phyloP scores from a whole-genome alignment of 64 coral and sea anemone species.

The Porites australiensis region DNA sequence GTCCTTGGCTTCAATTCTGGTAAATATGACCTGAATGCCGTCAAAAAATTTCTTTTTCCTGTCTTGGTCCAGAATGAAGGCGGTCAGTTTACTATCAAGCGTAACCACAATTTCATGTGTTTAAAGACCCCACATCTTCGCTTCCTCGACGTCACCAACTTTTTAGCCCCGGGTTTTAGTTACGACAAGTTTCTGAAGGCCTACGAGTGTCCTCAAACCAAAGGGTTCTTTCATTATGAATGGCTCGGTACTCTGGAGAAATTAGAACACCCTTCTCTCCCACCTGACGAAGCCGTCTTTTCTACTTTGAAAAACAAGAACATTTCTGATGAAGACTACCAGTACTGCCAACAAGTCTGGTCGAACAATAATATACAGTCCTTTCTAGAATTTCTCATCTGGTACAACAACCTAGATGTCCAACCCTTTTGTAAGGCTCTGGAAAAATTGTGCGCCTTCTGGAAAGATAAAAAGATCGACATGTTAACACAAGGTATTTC shows the following conservation, averaged over 20 bases:
- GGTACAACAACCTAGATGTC: too few relatives aligned
- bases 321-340: too few relatives aligned
- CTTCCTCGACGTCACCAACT: constrained; percentile 31
- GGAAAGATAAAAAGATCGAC: too few relatives aligned
- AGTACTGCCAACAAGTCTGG: too few relatives aligned
- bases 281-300: constrained; percentile 6
- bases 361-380: not conserved
- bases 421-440: too few relatives aligned
- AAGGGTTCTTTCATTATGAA: constrained; percentile 12
- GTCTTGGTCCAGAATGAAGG: not conserved
- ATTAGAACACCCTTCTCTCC: not conserved
- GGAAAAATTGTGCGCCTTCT: too few relatives aligned
- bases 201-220: not conserved
- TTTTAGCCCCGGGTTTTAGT: not conserved
- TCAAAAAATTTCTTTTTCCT: too few relatives aligned
- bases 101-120: constrained; percentile 45
- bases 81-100: constrained; percentile 27
- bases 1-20: too few relatives aligned
- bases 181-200: constrained; percentile 54
- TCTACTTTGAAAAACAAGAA: not conserved
- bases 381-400: constrained; percentile 22
- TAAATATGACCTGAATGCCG: too few relatives aligned
- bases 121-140: not conserved
- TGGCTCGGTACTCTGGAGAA: constrained; percentile 3
- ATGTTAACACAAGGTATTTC: too few relatives aligned